Base-by-base conservation (phyloP, 1,140 invertebrate genomes). In the Sminthurinus signatus region DNA sequence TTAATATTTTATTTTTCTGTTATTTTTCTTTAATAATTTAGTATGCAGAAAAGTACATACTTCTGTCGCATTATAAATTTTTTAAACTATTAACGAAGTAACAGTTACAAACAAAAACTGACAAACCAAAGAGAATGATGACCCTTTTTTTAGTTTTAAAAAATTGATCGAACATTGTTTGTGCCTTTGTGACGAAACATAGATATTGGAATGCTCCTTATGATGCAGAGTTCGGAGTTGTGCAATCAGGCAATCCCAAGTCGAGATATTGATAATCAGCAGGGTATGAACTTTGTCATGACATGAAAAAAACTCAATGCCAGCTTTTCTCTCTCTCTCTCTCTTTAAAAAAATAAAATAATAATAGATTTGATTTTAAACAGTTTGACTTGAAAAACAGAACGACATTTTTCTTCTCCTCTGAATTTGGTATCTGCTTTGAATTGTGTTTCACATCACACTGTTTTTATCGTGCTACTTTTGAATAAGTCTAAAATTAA, bases 201-300 rank as follows among this genome's bases (percentile, higher is more conserved):
- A 66, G 64, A 66, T 66, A 64, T 65, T 66, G 68, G 68, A 69
- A 65, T 69, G 68, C 63, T 69, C 56, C 60, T 69, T 58, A 65
- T 69, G 68, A 62, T 69, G 68, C 68, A 69, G 60, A 63, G 29
- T 50, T 8, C 63, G 60, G 68, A 65, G 60, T 31, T 55, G 10
- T n/a, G n/a, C n/a, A n/a, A n/a, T n/a, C n/a, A n/a, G n/a, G 52
- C 68, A 51, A 43, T 64, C 25, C 60, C 68, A 65, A 60, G 60
- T 55, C 63, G 64, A 58, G 55, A 52, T 65, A 61, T 39, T 69
- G 64, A 56, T 52, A 65, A 44, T 54, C 42, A 65, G 62, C 44
- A 65, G 63, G 68, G 68, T 69, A 69, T 64, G 66, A 65, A 58
- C 27, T 28, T 54, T 54, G 27, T 25, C 51, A 54, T 54, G 51